Base-by-base conservation (phyloP, 2,797 vertebrate genomes). In the Luscinia megarhynchos region DNA sequence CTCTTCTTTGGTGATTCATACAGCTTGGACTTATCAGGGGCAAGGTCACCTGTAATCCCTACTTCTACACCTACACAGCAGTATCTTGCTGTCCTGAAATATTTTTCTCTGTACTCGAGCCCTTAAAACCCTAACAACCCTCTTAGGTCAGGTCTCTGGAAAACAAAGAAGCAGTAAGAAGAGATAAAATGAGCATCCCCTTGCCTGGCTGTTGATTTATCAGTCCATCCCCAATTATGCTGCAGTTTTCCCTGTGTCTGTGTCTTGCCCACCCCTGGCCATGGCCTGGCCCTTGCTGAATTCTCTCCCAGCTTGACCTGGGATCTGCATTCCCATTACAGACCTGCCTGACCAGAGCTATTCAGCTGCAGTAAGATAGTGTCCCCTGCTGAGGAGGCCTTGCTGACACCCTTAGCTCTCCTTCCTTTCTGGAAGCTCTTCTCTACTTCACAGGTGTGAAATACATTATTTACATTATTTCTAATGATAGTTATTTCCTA, bases 291-390 rank as follows among this genome's bases (percentile, higher is more conserved):
- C 43, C 22, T 68, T 40, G 11, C 30, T 41, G 30, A 46, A 29
- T 24, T 5, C 27, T 21, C 8, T 87, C 24, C 32, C 6, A 18
- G 11, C 10, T n/a, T 70, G 38, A 15, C 10, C 14, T 50, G 26
- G 32, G 29, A 26, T 15, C 8, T 34, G 4, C 14, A 30, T 38
- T 53, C 24, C 40, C 1, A 2, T 3, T 7, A 3, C 0, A 9
- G 27, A 51, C 17, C 14, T 58, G 43, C 29, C 32, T 9, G 1
- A 11, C 27, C 46, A 41, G 10, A 43, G 40, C 7, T 45, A 4
- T 8, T 46, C 1, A 12, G 13, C 7, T 30, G 1, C 4, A 9
- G 29, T 27, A 38, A 17, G 9, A 38, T 13, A 11, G 15, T 36
- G 30, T n/a, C 12, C 21, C 11, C 4, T 41, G 6, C 3, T 3